Conservation (phyloP, 2,888 invertebrate genomes). For the Euplagia quadripunctaria region DNA sequence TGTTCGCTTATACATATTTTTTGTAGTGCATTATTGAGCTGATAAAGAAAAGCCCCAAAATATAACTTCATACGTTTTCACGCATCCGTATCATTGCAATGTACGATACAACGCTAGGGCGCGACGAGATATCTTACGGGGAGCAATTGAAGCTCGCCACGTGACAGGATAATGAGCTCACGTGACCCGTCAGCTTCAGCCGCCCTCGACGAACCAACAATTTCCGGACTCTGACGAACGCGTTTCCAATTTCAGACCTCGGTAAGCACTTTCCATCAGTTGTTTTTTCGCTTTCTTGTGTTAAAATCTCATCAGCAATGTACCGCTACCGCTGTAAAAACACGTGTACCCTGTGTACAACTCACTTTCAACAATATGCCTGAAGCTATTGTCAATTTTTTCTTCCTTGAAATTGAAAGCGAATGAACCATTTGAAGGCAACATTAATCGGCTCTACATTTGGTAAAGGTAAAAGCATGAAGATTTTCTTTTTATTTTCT, state of each 20-base stretch:
- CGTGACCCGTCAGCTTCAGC: constrained; percentile 69
- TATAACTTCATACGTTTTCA: not conserved
- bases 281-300: constrained; percentile 67
- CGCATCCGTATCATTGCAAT: constrained; percentile 26
- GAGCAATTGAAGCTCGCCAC: constrained; percentile 55
- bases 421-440: constrained; percentile 41
- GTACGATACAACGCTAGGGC: constrained; percentile 21
- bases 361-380: constrained; percentile 42
- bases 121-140: constrained; percentile 49
- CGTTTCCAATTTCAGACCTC: constrained; percentile 84
- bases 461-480: not conserved
- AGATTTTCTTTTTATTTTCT: not conserved
- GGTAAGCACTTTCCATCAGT: constrained; percentile 77
- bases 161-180: constrained; percentile 77
- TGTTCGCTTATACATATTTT: no score
- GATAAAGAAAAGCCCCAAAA: no score
- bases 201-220: constrained; percentile 72
- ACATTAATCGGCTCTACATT: constrained; percentile 27
- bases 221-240: constrained; percentile 81
- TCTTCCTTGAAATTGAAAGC: constrained; percentile 44
- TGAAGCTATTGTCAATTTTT: constrained; percentile 37
- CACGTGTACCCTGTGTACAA: constrained; percentile 26
- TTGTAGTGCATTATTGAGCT: no score
- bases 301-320: constrained; percentile 46
- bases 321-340: constrained; percentile 31